Evolutionary conservation across 2,888 invertebrate genomes (phyloP).

Genomic region (Phragmatobia fuliginosa): DNA sequence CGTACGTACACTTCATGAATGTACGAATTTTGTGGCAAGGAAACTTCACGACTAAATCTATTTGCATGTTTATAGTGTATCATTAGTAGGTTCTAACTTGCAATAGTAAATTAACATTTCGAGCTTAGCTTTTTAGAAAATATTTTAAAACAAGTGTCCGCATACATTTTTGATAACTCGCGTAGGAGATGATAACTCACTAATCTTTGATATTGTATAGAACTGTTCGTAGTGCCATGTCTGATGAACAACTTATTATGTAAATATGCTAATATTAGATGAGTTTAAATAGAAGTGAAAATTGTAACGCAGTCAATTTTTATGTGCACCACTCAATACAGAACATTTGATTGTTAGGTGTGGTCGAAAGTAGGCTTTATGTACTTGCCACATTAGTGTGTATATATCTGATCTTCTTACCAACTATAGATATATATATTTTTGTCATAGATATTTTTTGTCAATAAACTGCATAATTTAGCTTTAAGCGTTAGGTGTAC

Average conservation of each 20-base stretch:
- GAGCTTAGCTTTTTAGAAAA: slow-evolving; percentile 66
- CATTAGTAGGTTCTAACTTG: slow-evolving; percentile 52
- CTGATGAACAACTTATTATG: slow-evolving; percentile 69
- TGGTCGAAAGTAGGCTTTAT: slow-evolving; percentile 56
- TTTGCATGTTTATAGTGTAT: slow-evolving; percentile 45
- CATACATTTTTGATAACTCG: slow-evolving; percentile 19
- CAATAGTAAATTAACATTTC: slow-evolving; percentile 56
- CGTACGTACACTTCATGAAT: neutral
- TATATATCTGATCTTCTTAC: slow-evolving; percentile 52
- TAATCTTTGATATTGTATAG: slow-evolving; percentile 47
- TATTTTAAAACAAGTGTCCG: slow-evolving; percentile 25
- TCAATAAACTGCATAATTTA: slow-evolving; percentile 81
- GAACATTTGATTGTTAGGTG: slow-evolving; percentile 55
- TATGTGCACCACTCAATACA: slow-evolving; percentile 67
- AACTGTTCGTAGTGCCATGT: slow-evolving; percentile 68
- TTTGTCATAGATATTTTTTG: slow-evolving; percentile 78
- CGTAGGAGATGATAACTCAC: slow-evolving; percentile 40
- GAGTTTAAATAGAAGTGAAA: slow-evolving; percentile 54
- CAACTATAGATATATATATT: slow-evolving; percentile 66
- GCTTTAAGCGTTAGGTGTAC: slow-evolving; percentile 69
- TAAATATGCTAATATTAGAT: slow-evolving; percentile 64
- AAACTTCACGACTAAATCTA: slow-evolving; percentile 41
- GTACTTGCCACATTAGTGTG: slow-evolving; percentile 73
- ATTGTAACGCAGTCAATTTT: slow-evolving; percentile 81
- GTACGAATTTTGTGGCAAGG: slow-evolving; percentile 18